These are phyloP conservation scores for Hypselothyrea guttata DNA, from an alignment of 2,888 invertebrate genomes.

Conservation along the genomic window DNA sequence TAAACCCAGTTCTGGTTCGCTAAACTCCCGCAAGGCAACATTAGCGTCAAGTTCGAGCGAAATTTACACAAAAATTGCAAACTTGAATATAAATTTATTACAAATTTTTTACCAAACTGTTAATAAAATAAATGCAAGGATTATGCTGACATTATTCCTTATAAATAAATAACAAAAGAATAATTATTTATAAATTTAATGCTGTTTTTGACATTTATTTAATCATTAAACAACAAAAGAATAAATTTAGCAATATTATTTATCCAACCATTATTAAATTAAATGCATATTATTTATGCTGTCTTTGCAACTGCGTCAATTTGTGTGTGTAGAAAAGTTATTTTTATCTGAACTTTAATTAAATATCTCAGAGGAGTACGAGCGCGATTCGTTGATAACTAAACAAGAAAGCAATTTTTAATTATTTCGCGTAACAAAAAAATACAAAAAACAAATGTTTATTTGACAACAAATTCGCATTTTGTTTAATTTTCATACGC, in stretches of 20 bases:
- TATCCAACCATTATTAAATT: too few species aligned
- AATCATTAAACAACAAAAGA: too few species aligned
- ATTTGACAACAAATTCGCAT: slow-evolving; percentile 15
- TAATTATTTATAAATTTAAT: too few species aligned
- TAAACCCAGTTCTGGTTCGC: too few species aligned
- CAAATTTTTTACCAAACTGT: too few species aligned
- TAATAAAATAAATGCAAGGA: too few species aligned
- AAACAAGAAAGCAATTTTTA: slow-evolving; percentile 67
- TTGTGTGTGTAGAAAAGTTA: slow-evolving; percentile 31
- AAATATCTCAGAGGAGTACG: slow-evolving; percentile 22
- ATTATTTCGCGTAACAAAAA: slow-evolving; percentile 43
- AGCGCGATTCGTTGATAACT: slow-evolving; percentile 37
- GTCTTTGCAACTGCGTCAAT: slow-evolving; percentile 46
- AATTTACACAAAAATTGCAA: too few species aligned
- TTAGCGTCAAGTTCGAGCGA: not conserved
- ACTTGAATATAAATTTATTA: too few species aligned
- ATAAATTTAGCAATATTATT: not conserved
- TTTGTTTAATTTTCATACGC: slow-evolving; percentile 15
- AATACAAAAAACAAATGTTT: slow-evolving; percentile 19
- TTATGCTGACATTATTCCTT: too few species aligned
- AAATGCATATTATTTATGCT: slow-evolving; percentile 3
- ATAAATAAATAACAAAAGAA: too few species aligned
- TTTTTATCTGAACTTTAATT: slow-evolving; percentile 49
- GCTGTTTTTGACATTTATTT: too few species aligned
- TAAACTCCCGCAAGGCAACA: too few species aligned